Evolutionary conservation across 1,140 invertebrate genomes (phyloP), one percentile per base, ranked within the genome.

Genomic region (Sycophaga agraensis): DNA sequence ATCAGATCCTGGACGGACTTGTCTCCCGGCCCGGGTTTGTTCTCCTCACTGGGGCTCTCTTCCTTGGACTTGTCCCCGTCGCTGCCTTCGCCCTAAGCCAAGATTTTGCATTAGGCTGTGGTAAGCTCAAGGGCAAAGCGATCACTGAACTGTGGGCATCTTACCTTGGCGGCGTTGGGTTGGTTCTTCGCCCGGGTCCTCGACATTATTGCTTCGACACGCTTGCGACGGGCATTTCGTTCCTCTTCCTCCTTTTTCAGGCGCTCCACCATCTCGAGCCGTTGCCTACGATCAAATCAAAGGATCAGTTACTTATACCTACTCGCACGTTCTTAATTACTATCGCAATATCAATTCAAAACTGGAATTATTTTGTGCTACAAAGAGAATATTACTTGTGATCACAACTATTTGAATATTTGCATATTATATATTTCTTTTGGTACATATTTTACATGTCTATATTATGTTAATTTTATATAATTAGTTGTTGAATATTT

Each of bases 201-300:
- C 35, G 85, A 82, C 91, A 93, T 93, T 65, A 93, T 93, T 43
- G 89, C 90, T 77, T 92, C 91, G 2, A 93, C 90, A 50, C 91
- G 83, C 73, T 89, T 91, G 46, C 89, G 85, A 67, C 91, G 82
- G 43, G 86, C 88, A 68, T 89, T 85, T 65, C 91, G 79, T 70
- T 92, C 91, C 73, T 90, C 89, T 70, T 92, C 91, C 76, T 93
- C 91, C 64, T 88, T 88, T 68, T 88, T 88, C 31, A 91, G 78
- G 63, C 86, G 84, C 70, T 90, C 87, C 63, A 89, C 88, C 68
- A 88, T 87, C 77, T 91, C 90, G 66, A 86, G 79, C 71, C 89
- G 85, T 73, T 87, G 84, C 70, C 86, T 89, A 70, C n/a, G 73
- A 73, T 31, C 11, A 31, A 31, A 31, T 4, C 11, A 11, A 31